These are phyloP conservation scores for Coelogynopora nodosa DNA, from an alignment of 2,888 invertebrate species.

Conservation along the genomic window DNA sequence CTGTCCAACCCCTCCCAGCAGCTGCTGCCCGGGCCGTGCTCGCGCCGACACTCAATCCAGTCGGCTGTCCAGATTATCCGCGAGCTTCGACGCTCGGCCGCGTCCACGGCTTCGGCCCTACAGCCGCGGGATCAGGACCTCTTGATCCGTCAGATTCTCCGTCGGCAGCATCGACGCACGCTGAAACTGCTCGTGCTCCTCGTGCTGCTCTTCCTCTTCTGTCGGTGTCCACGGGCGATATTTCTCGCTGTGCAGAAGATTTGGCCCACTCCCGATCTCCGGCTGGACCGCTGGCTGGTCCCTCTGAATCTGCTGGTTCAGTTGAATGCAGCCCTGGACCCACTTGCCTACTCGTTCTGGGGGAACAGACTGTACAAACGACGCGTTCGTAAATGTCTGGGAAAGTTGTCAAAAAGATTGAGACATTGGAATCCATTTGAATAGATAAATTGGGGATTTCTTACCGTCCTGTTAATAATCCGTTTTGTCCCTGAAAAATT, in stretches of 20 bases:
- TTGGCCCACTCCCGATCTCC: not conserved
- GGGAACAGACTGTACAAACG: conserved; percentile 40
- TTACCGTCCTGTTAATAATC: too few relatives aligned
- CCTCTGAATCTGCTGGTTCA: conserved; percentile 37
- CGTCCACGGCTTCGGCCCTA: not conserved
- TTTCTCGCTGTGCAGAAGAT: not conserved
- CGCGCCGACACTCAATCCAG: not conserved
- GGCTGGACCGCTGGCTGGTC: not conserved
- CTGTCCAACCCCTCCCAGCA: not conserved
- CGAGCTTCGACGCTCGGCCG: not conserved
- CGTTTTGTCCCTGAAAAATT: too few relatives aligned
- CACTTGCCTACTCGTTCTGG: conserved; percentile 39
- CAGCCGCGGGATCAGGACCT: conserved; percentile 49
- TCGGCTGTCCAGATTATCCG: not conserved
- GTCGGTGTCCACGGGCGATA: conserved; percentile 30
- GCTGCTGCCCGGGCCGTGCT: not conserved
- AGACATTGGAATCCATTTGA: not conserved
- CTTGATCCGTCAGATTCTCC: conserved; percentile 37
- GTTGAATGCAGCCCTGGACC: conserved; percentile 34
- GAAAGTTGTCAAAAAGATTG: not conserved
- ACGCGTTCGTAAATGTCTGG: conserved; percentile 1
- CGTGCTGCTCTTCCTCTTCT: conserved; percentile 31
- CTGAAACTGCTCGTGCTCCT: conserved; percentile 36
- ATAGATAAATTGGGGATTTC: too few relatives aligned
- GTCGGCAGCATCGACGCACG: conserved; percentile 32